These are phyloP conservation scores for Calliphora vomitoria DNA, from an alignment of 2,888 invertebrate species.

Conservation along the genomic window DNA sequence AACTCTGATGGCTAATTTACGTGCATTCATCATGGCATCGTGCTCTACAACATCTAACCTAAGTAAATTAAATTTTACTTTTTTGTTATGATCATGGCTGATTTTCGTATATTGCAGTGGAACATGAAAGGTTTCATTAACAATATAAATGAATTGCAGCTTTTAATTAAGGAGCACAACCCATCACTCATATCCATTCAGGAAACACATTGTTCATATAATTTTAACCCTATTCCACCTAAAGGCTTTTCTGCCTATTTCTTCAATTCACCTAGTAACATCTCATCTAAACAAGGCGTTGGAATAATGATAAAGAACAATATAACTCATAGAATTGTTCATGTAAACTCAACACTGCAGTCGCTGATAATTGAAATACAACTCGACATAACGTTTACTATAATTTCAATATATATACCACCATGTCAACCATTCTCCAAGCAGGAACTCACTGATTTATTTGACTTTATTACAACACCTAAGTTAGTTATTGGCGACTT, in stretches of 20 bases:
- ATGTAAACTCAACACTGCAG: slow-evolving; percentile 10
- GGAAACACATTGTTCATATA: too few species aligned
- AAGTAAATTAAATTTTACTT: slow-evolving; percentile 31
- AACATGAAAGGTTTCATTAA: slow-evolving; percentile 52
- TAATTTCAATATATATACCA: slow-evolving; percentile 16
- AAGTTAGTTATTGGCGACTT: slow-evolving; percentile 18
- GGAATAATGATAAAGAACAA: slow-evolving; percentile 41
- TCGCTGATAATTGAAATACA: slow-evolving; percentile 41
- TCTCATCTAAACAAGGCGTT: slow-evolving; percentile 48
- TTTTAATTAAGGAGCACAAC: slow-evolving; percentile 40
- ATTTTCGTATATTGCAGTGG: slow-evolving; percentile 46
- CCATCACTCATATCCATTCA: slow-evolving; percentile 25
- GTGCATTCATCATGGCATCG: not conserved
- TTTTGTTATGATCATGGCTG: slow-evolving; percentile 11
- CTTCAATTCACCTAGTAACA: slow-evolving; percentile 3
- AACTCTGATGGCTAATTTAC: slow-evolving; percentile 20
- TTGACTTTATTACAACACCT: not conserved
- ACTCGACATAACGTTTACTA: slow-evolving; percentile 15
- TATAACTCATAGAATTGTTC: slow-evolving; percentile 37
- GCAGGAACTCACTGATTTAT: slow-evolving; percentile 5
- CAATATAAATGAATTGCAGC: slow-evolving; percentile 40
- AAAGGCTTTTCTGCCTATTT: slow-evolving; percentile 30
- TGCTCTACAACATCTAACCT: slow-evolving; percentile 24
- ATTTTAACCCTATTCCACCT: slow-evolving; percentile 13
- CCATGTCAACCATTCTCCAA: not conserved